Evolutionary conservation across 1,140 invertebrate species (phyloP), one percentile per base, ranked within the genome.

Genomic region (Papilio aristodemus): DNA sequence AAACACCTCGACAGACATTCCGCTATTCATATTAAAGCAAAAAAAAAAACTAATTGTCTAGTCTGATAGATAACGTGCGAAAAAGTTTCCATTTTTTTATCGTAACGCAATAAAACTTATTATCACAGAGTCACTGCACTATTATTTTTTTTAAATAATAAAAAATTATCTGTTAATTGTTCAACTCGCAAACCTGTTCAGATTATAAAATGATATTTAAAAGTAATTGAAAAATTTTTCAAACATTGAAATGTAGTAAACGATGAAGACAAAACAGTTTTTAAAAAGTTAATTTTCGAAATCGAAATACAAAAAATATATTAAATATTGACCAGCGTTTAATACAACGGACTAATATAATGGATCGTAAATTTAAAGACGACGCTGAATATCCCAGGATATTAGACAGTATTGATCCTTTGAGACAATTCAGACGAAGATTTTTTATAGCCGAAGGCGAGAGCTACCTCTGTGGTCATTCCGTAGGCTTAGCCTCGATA

Each of bases 381-480:
- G 78, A 79, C 17, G 10, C 68, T 0, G 79, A 82, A 6, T 89
- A 77, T 36, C 63, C 85, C 0, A 79, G 73, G 54, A 68, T 75
- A 27, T 36, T 89, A 36, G 89, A 91, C 70, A 83, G 78, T 46
- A 83, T 83, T n/a, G 89, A 91, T 62, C 63, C 64, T 9, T 70
- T 90, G 4, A 78, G 80, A 4, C 73, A 79, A 64, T 84, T 85
- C 38, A 72, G 80, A 57, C 71, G 80, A 5, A 74, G 81, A 67
- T 90, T 90, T 68, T 82, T 80, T 59, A 11, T 85, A 19, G 79
- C 79, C 43, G 73, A 85, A 67, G 78, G 74, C 17, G 68, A 37
- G 13, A 87, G 88, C 32, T 91, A 90, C 71, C 79, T 91, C 78
- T 89, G 85, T 38, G 89, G 89, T 0, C 89, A 91, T 59, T 88